Percentiles rank a stretch among this genome's conserved stretches.
These are phyloP conservation scores for Peromyscus leucopus DNA, from an alignment of 2,113 vertebrate species.

Conservation along the genomic window DNA sequence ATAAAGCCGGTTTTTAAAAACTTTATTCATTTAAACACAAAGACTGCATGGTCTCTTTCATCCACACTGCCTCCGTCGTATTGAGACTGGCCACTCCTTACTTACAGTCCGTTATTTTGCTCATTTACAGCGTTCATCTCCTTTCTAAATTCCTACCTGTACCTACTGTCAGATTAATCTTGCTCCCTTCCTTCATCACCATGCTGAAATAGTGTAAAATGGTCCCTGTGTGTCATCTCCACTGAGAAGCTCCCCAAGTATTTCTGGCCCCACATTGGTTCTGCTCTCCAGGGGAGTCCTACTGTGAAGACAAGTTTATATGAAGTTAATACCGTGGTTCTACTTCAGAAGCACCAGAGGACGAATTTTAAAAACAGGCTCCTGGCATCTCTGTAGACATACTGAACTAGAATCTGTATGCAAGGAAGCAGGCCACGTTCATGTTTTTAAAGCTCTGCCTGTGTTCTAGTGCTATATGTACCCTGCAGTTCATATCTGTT, in stretches of 20 bases:
- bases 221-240: background rate
- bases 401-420: background rate
- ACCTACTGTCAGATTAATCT: background rate
- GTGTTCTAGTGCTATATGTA: background rate
- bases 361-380: background rate
- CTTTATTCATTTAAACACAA: background rate
- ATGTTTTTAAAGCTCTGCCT: background rate
- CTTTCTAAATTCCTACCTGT: background rate
- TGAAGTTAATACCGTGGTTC: background rate
- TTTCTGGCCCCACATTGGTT: background rate
- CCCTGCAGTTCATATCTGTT: background rate
- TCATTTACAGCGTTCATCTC: background rate
- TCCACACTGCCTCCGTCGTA: background rate
- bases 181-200: background rate
- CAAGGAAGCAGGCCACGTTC: background rate
- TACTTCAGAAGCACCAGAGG: background rate
- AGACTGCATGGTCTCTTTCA: background rate
- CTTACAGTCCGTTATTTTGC: background rate
- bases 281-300: background rate
- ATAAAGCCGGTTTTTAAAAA: background rate
- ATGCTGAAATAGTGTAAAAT: background rate
- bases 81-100: background rate
- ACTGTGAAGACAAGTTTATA: background rate
- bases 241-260: background rate
- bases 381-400: background rate